Evolutionary conservation across 1,140 invertebrate genomes (phyloP).

Genomic region (Nomia melanderi): DNA sequence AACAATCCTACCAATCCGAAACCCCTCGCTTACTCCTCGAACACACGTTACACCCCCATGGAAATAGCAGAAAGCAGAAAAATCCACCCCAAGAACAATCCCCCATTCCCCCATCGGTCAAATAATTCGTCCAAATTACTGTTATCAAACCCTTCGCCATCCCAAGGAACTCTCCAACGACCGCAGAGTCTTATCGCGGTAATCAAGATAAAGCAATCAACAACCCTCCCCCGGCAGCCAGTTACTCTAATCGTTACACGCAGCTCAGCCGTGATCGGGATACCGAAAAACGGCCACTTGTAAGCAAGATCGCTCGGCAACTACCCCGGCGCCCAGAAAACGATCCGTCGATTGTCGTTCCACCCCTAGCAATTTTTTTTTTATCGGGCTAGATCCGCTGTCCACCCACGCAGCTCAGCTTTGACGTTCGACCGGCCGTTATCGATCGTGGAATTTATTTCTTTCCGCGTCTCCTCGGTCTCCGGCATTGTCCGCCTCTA

Average conservation of each 20-base stretch:
- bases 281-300: constrained; percentile 1
- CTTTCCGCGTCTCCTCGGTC: constrained; percentile 59
- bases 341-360: constrained; percentile 54
- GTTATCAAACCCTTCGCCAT: background rate
- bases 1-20: too few relatives aligned
- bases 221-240: constrained; percentile 30
- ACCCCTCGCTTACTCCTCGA: too few relatives aligned
- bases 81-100: background rate
- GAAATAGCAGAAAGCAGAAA: background rate
- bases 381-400: constrained; percentile 59
- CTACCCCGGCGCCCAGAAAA: constrained; percentile 42
- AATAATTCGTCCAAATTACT: background rate
- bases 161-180: background rate
- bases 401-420: constrained; percentile 48
- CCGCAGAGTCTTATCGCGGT: constrained; percentile 25
- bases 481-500: constrained; percentile 47
- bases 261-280: background rate
- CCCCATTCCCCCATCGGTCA: background rate
- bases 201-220: constrained; percentile 50
- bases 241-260: constrained; percentile 49
- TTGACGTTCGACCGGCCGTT: constrained; percentile 65
- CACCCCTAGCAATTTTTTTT: background rate
- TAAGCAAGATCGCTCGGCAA: constrained; percentile 5
- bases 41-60: too few relatives aligned
- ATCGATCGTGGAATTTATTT: constrained; percentile 71